A percentile compares a stretch with the other conserved stretches of the same genome.
Evolutionary conservation across 2,113 vertebrate genomes (phyloP).

Genomic region (Pleuronectes platessa): DNA sequence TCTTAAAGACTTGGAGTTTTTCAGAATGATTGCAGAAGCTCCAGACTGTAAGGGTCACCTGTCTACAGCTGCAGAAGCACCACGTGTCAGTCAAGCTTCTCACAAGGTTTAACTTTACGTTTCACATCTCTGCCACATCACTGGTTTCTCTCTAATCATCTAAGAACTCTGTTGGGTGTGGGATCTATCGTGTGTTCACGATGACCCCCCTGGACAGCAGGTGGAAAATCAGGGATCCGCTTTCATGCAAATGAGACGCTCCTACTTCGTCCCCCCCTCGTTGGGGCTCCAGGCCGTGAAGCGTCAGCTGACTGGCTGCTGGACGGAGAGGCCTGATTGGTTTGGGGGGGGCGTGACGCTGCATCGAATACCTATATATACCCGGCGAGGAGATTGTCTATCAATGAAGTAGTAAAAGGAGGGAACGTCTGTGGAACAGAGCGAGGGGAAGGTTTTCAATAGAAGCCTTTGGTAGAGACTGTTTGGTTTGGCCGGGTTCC

Average conservation of each 20-base stretch:
- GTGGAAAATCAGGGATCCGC: conserved; percentile 61
- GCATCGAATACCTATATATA: conserved; percentile 70
- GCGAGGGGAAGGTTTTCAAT: conserved; percentile 55
- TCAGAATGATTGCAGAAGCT: neutral
- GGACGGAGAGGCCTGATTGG: conserved; percentile 41
- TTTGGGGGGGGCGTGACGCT: conserved; percentile 50
- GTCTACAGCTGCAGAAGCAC: no score
- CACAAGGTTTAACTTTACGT: no score
- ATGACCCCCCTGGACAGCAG: conserved; percentile 58
- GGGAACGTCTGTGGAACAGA: conserved; percentile 52
- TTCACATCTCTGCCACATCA: neutral
- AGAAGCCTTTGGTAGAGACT: conserved; percentile 38
- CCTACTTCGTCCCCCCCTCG: conserved; percentile 3
- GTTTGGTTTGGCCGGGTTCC: conserved; percentile 65
- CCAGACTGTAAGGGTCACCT: neutral
- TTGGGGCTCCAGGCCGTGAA: conserved; percentile 16
- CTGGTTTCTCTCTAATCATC: neutral
- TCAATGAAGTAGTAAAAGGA: conserved; percentile 86
- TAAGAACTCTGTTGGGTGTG: conserved; percentile 7
- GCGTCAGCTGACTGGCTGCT: conserved; percentile 62
- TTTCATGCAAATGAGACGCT: conserved; percentile 53
- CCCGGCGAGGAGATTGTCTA: conserved; percentile 60
- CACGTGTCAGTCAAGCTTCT: no score
- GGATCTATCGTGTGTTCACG: conserved; percentile 3
- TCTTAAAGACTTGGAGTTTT: no score